These are phyloP conservation scores for Drosophila littoralis DNA, from an alignment of 1,140 invertebrate genomes.

Conservation along the genomic window DNA sequence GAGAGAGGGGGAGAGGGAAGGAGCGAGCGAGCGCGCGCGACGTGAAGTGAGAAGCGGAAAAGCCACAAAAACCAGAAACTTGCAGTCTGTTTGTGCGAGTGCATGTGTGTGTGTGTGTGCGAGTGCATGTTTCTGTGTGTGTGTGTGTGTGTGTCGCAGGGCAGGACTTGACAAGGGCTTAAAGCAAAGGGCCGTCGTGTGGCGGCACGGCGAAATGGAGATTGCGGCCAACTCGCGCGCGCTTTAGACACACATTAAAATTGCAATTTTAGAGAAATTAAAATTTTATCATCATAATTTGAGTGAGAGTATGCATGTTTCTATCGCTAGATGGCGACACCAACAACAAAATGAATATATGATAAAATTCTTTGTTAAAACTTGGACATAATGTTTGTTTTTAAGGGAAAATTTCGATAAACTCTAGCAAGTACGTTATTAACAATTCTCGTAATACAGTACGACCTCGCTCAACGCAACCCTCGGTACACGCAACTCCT, in stretches of 20 bases:
- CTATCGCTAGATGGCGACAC: not conserved
- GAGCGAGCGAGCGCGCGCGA: not conserved
- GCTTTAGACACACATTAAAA: conserved; percentile 68
- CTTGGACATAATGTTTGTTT: too few species aligned
- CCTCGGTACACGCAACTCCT: too few species aligned
- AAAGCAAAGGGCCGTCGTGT: conserved; percentile 13
- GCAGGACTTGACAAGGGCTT: conserved; percentile 8
- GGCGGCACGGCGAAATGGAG: conserved; percentile 18
- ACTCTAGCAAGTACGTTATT: too few species aligned
- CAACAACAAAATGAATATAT: not conserved
- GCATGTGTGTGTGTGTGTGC: conserved; percentile 13
- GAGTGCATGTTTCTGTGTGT: not conserved
- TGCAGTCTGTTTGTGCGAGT: conserved; percentile 6
- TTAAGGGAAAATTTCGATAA: too few species aligned
- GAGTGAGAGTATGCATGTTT: not conserved
- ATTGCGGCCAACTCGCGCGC: conserved; percentile 47
- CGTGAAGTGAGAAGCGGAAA: conserved; percentile 20
- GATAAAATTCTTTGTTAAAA: not conserved
- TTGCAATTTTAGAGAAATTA: conserved; percentile 73
- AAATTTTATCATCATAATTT: conserved; percentile 66
- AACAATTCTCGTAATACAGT: too few species aligned
- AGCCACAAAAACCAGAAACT: conserved; percentile 45
- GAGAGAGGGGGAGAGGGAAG: not conserved
- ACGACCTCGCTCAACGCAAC: too few species aligned
- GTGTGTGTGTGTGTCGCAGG: conserved; percentile 1